Conservation (phyloP, 2,113 vertebrate species). For the Heloderma charlesbogerti region DNA sequence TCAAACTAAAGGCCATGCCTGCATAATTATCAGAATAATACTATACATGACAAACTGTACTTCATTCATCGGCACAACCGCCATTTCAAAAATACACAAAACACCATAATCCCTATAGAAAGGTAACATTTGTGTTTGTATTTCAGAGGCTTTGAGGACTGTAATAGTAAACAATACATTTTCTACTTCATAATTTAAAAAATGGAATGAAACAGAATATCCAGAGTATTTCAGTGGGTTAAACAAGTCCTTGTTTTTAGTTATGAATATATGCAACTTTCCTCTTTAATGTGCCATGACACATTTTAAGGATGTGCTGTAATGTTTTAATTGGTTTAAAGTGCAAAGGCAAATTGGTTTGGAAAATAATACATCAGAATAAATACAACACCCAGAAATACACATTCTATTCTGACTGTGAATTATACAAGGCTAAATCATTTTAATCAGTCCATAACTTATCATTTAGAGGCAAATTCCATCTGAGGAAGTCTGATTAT, state of each 20-base stretch:
- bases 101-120: background rate
- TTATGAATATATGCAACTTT: background rate
- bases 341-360: background rate
- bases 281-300: background rate
- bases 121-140: background rate
- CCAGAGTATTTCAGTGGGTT: background rate
- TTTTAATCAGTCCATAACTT: background rate
- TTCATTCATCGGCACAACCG: background rate
- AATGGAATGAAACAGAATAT: background rate
- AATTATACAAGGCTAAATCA: background rate
- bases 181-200: background rate
- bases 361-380: background rate
- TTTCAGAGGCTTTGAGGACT: background rate
- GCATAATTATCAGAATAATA: background rate
- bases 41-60: background rate
- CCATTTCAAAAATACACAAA: background rate
- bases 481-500: background rate
- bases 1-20: background rate
- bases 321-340: constrained; percentile 6
- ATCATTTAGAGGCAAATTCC: constrained; percentile 25
- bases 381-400: background rate
- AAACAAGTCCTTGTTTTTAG: background rate
- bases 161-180: background rate
- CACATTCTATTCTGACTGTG: background rate
- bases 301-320: background rate